phyloP scores from a whole-genome alignment of 2,888 invertebrate species.

The Odontocerum albicorne region DNA sequence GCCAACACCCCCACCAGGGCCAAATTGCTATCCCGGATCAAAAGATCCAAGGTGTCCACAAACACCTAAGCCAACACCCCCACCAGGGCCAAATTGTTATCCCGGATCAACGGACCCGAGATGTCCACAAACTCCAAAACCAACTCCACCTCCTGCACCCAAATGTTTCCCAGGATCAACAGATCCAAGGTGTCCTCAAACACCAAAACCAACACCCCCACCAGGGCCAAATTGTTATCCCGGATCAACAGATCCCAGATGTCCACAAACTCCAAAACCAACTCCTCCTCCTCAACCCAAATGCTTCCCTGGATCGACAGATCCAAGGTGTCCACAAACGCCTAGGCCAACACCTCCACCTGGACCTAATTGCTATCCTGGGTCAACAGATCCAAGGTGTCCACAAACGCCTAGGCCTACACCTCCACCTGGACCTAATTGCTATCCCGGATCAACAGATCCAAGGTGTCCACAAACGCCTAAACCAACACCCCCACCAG shows the following conservation, averaged over 20 bases:
- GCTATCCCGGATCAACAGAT: conserved; percentile 44
- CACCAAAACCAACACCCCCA: conserved; percentile 35
- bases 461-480: conserved; percentile 43
- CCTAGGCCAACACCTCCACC: conserved; percentile 38
- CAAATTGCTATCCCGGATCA: conserved; percentile 39
- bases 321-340: conserved; percentile 44
- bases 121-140: conserved; percentile 38
- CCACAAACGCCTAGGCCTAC: conserved; percentile 39
- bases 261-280: conserved; percentile 28
- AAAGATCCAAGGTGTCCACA: conserved; percentile 43
- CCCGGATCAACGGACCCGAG: conserved; percentile 47
- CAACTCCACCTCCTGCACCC: conserved; percentile 29
- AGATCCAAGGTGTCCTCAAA: conserved; percentile 44
- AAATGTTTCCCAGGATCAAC: conserved; percentile 39
- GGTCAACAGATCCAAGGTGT: conserved; percentile 44
- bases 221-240: conserved; percentile 39
- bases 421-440: conserved; percentile 38
- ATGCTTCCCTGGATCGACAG: conserved; percentile 40
- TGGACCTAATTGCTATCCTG: conserved; percentile 41
- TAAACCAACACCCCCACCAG: conserved; percentile 36
- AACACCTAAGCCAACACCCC: conserved; percentile 37
- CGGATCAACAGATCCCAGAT: conserved; percentile 39
- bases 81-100: conserved; percentile 40
- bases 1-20: conserved; percentile 36
- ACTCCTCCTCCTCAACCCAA: conserved; percentile 39